Percentiles rank a stretch among this genome's conserved stretches.
These are phyloP conservation scores for Psilopsiagon aymara DNA, from an alignment of 2,113 vertebrate species.

Conservation along the genomic window DNA sequence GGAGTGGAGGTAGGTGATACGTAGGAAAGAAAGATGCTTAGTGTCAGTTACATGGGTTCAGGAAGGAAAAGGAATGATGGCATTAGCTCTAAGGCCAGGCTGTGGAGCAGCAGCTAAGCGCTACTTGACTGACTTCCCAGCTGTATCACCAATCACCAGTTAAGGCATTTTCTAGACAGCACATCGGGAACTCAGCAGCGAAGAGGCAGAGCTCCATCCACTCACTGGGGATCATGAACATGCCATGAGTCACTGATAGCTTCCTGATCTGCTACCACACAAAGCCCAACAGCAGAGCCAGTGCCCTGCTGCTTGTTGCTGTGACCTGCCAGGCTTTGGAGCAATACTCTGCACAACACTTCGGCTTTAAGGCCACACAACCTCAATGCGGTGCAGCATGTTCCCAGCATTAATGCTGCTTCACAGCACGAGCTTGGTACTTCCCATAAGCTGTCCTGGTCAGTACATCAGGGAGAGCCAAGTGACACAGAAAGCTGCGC, in stretches of 20 bases:
- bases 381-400: neutral
- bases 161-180: neutral
- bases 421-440: rapidly evolving
- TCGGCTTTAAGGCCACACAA: neutral
- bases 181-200: neutral
- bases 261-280: neutral
- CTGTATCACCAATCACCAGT: neutral
- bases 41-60: neutral
- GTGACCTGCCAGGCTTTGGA: neutral
- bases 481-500: neutral
- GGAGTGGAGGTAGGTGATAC: neutral
- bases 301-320: neutral
- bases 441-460: neutral
- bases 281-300: neutral
- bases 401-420: neutral
- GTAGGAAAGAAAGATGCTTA: neutral
- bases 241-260: neutral
- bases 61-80: neutral
- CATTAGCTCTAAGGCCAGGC: neutral
- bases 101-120: neutral
- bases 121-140: neutral
- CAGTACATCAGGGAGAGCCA: neutral
- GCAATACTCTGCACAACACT: neutral
- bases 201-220: neutral
- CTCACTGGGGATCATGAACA: rapidly evolving